phyloP scores from a whole-genome alignment of 2,888 invertebrate genomes.

The Drosophila conformis region DNA sequence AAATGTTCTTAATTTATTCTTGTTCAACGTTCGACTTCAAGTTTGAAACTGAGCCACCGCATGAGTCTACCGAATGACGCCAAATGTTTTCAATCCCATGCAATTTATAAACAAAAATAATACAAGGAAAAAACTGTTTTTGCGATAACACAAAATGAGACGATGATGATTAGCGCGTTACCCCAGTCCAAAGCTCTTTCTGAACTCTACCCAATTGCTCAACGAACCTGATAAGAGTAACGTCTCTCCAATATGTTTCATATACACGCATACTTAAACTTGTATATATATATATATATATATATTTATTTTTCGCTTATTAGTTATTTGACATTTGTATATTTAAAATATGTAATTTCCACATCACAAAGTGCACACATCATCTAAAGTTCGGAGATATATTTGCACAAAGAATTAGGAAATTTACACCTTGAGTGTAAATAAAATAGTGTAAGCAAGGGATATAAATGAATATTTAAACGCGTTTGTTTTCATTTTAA shows the following conservation, averaged over 20 bases:
- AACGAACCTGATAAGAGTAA: conserved; percentile 51
- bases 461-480: neutral
- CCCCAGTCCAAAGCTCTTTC: conserved; percentile 40
- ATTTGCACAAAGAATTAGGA: conserved; percentile 20
- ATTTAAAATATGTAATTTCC: neutral
- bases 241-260: conserved; percentile 21
- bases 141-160: conserved; percentile 53
- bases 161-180: conserved; percentile 38
- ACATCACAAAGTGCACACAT: conserved; percentile 37
- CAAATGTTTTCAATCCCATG: conserved; percentile 72
- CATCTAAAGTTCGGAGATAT: conserved; percentile 27
- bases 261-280: neutral
- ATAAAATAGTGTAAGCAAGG: neutral
- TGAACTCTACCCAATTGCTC: conserved; percentile 33
- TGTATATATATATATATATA: neutral
- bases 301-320: neutral
- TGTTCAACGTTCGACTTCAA: conserved; percentile 51
- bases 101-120: conserved; percentile 48
- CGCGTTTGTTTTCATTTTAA: neutral
- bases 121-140: conserved; percentile 19
- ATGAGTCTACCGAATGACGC: conserved; percentile 16
- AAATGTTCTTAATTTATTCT: neutral
- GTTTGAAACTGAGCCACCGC: conserved; percentile 57
- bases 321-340: neutral
- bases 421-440: neutral